Evolutionary conservation across 2,113 vertebrate genomes (phyloP), one percentile per base, ranked within the genome.

Genomic region (Rostratula benghalensis): DNA sequence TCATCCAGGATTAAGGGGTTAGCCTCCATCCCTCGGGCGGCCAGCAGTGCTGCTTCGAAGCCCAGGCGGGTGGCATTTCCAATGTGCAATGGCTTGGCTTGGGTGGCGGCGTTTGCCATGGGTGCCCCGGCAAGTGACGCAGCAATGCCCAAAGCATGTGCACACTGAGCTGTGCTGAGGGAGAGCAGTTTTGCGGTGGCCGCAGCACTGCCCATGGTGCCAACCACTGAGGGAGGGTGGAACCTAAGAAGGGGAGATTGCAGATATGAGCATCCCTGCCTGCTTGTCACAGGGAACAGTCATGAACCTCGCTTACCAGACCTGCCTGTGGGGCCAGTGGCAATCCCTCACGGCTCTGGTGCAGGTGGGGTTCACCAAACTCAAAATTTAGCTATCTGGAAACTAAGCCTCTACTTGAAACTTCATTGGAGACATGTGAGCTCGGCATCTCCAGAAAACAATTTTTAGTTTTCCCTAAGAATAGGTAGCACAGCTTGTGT

Each of bases 91-190:
- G 99, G 98, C 93, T 99, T 99, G 85, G 98, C 98, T 74, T 98
- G 98, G 48, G 99, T 99, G 90, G 99, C 99, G 1, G 99, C 99
- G 6, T 99, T 99, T 30, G 98, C 98, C 99, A 99, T 99, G 22
- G 99, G 99, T 2, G 99, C 99, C 23, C 99, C 99, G 1, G 99
- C 98, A 0, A 99, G 97, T 3, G 99, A 99, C 0, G 98, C 98
- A 5, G 98, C 98, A 3, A 99, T 98, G 64, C 98, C 98, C 94
- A 99, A 78, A 12, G 98, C 98, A 16, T 99, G 98, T 31, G 97
- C 81, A 59, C 98, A 98, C 93, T 98, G 98, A 9, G 92, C 59
- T 2, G 22, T 43, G 80, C 97, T 97, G 82, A 99, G 95, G 21
- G 98, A 98, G 50, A 99, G 96, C 69, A 99, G 98, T 33, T 98